Percentiles rank a stretch among this genome's conserved stretches.
Conservation (phyloP, 2,797 vertebrate genomes). For the Halcyon chelicuti region DNA sequence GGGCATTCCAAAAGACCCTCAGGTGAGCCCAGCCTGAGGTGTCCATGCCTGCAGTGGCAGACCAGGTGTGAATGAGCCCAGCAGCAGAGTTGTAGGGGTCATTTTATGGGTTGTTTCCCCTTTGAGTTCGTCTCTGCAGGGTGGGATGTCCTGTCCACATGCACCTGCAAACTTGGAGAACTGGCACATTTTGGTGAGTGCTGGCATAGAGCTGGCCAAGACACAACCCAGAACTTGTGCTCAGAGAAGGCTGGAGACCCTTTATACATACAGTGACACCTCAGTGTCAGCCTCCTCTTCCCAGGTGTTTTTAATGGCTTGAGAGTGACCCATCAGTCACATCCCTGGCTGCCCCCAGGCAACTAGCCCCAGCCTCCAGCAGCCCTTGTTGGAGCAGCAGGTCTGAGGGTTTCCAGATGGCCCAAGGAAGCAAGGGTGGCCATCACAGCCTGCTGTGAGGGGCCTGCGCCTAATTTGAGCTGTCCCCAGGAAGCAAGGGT, state of each 20-base stretch:
- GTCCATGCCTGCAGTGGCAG: background rate
- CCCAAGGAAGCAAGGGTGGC: background rate
- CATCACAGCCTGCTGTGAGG: rapidly evolving
- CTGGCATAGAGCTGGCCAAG: background rate
- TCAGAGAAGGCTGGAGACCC: background rate
- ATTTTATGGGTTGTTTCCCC: background rate
- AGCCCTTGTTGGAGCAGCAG: background rate
- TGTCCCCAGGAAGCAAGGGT: background rate
- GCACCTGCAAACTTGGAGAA: background rate
- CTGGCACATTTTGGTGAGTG: background rate
- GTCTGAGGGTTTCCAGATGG: background rate
- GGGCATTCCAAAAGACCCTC: background rate
- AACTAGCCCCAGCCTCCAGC: rapidly evolving
- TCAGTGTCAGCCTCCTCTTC: background rate
- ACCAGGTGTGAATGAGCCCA: background rate
- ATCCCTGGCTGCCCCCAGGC: background rate
- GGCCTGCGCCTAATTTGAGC: background rate
- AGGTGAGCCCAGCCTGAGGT: background rate
- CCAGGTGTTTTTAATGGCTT: background rate
- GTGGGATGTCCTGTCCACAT: background rate
- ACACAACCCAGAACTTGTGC: background rate
- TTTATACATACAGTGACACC: rapidly evolving
- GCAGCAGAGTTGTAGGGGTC: background rate
- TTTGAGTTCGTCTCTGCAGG: background rate
- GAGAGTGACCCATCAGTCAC: background rate